Conservation (phyloP, 2,888 invertebrate species). For the Lacanobia wlatinum region DNA sequence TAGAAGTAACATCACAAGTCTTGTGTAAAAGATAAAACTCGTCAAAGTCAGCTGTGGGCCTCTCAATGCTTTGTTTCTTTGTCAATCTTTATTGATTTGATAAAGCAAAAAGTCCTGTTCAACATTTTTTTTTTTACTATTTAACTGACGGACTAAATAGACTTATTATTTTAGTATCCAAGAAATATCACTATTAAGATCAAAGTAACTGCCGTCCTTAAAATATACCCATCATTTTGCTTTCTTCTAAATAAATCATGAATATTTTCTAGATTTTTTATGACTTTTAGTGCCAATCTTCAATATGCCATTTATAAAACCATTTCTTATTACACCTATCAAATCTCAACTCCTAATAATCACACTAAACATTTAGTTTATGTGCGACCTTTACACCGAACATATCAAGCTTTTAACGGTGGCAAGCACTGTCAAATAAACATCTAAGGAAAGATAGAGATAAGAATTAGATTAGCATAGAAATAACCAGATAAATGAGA, state of each 20-base stretch:
- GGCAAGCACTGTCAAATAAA: slow-evolving; percentile 54
- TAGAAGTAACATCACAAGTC: no score
- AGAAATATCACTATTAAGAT: neutral
- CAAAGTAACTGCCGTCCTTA: neutral
- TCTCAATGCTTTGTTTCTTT: no score
- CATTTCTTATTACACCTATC: neutral
- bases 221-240: neutral
- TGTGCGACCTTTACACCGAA: slow-evolving; percentile 48
- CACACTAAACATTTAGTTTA: slow-evolving; percentile 43
- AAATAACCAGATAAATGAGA: slow-evolving; percentile 36
- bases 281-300: neutral
- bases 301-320: neutral
- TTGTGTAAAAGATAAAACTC: no score
- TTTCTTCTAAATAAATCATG: neutral
- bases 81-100: no score
- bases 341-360: neutral
- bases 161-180: no score
- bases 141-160: no score
- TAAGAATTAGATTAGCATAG: slow-evolving; percentile 50
- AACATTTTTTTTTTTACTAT: no score
- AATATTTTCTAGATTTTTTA: neutral
- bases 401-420: slow-evolving; percentile 56
- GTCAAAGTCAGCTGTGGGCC: no score
- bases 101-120: no score
- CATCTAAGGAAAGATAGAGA: slow-evolving; percentile 41